Conservation (phyloP, 2,888 invertebrate species). For the Ophraella communa region DNA sequence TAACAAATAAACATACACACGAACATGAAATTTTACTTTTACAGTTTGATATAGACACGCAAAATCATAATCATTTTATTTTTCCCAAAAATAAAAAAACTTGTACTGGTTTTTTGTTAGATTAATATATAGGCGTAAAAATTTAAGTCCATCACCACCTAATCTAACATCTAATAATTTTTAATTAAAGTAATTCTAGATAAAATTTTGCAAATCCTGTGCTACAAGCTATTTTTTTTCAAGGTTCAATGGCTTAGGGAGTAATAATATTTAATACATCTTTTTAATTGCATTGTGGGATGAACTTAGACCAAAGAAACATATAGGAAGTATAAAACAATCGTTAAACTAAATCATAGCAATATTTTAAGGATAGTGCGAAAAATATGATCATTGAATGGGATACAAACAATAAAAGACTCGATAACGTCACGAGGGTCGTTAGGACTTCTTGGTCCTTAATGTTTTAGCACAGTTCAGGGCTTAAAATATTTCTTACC, state of each 20-base stretch:
- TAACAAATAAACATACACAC: constrained; percentile 11
- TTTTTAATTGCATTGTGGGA: background rate
- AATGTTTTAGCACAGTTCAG: background rate
- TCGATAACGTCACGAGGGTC: constrained; percentile 17
- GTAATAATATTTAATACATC: too few relatives aligned
- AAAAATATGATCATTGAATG: background rate
- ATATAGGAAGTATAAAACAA: background rate
- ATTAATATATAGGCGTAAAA: too few relatives aligned
- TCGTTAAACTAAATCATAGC: background rate
- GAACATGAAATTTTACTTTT: background rate
- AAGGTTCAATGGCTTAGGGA: too few relatives aligned
- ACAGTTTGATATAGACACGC: background rate
- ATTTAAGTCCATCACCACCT: too few relatives aligned
- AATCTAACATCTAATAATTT: too few relatives aligned
- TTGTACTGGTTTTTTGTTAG: too few relatives aligned
- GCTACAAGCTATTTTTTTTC: too few relatives aligned
- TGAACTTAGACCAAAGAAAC: background rate
- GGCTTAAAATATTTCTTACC: background rate
- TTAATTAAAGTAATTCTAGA: too few relatives aligned
- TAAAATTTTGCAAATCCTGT: too few relatives aligned
- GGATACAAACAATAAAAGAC: constrained; percentile 14
- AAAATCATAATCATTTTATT: background rate
- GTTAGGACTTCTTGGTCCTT: constrained; percentile 5
- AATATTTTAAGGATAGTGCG: background rate
- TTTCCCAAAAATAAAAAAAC: background rate